phyloP scores from a whole-genome alignment of 1,140 invertebrate species.

The Listronotus oregonensis region DNA sequence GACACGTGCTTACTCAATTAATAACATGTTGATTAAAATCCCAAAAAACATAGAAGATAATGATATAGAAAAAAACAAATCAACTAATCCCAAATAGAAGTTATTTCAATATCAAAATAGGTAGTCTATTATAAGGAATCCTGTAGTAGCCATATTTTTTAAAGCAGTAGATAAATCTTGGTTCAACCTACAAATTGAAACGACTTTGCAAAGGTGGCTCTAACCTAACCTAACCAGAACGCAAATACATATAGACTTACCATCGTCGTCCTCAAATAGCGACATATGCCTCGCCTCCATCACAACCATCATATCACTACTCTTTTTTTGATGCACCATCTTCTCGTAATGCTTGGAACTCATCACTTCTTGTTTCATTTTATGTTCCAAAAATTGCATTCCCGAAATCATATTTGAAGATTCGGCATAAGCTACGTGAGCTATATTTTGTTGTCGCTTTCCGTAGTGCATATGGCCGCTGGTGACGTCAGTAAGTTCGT shows the following conservation, averaged over 20 bases:
- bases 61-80: too few relatives aligned
- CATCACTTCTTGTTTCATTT: slow-evolving; percentile 48
- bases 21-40: too few relatives aligned
- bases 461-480: slow-evolving; percentile 41
- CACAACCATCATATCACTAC: slow-evolving; percentile 49
- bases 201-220: slow-evolving; percentile 4
- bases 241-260: too few relatives aligned
- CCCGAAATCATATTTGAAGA: slow-evolving; percentile 50
- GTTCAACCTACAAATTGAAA: too few relatives aligned
- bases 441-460: slow-evolving; percentile 40
- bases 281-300: slow-evolving; percentile 51
- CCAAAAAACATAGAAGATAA: too few relatives aligned
- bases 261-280: slow-evolving; percentile 51
- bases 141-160: too few relatives aligned
- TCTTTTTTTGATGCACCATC: slow-evolving; percentile 47
- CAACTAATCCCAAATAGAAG: too few relatives aligned
- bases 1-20: too few relatives aligned
- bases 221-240: too few relatives aligned
- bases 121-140: too few relatives aligned
- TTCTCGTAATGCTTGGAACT: slow-evolving; percentile 53
- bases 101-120: too few relatives aligned
- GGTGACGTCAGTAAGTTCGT: slow-evolving; percentile 37
- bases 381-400: slow-evolving; percentile 48
- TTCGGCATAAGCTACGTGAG: slow-evolving; percentile 51
- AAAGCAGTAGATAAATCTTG: too few relatives aligned